These are phyloP conservation scores for Caenorhabditis uteleia DNA, from an alignment of 2,888 invertebrate genomes.

Conservation along the genomic window DNA sequence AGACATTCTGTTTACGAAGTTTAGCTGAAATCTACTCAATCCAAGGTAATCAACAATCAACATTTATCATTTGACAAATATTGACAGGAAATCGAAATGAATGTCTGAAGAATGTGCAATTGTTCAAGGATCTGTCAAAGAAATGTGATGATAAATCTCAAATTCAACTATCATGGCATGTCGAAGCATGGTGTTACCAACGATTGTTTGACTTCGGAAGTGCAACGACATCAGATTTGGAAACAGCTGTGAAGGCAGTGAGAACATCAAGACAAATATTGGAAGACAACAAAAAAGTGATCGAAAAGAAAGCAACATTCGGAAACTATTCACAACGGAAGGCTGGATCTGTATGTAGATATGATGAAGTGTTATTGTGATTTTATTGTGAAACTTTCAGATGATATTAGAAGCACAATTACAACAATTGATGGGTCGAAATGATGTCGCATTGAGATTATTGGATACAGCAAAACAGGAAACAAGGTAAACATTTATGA, in stretches of 20 bases:
- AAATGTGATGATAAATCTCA: slow-evolving; percentile 13
- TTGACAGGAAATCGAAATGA: not conserved
- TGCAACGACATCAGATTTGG: slow-evolving; percentile 6
- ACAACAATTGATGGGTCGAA: slow-evolving; percentile 6
- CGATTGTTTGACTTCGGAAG: slow-evolving; percentile 11
- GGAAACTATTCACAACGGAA: slow-evolving; percentile 4
- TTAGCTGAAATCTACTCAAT: not conserved
- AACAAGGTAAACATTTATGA: slow-evolving; percentile 2
- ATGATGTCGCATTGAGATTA: slow-evolving; percentile 6
- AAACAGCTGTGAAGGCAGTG: slow-evolving; percentile 3
- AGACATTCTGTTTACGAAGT: not conserved
- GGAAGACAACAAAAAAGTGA: not conserved
- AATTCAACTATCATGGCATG: slow-evolving; percentile 25
- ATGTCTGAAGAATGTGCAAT: slow-evolving; percentile 1
- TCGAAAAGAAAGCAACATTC: slow-evolving; percentile 1
- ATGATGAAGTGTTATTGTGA: not conserved
- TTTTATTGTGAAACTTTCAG: too few species aligned
- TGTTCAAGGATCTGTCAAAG: slow-evolving; percentile 4
- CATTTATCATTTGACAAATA: not conserved
- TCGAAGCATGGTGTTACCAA: slow-evolving; percentile 29
- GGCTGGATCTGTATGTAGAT: slow-evolving; percentile 9
- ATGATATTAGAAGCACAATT: slow-evolving; percentile 15
- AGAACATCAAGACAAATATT: slow-evolving; percentile 5
- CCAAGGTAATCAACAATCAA: not conserved
- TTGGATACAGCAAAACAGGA: slow-evolving; percentile 2